These are phyloP conservation scores for Cecropterus lyciades DNA, from an alignment of 1,140 invertebrate genomes.

Conservation along the genomic window DNA sequence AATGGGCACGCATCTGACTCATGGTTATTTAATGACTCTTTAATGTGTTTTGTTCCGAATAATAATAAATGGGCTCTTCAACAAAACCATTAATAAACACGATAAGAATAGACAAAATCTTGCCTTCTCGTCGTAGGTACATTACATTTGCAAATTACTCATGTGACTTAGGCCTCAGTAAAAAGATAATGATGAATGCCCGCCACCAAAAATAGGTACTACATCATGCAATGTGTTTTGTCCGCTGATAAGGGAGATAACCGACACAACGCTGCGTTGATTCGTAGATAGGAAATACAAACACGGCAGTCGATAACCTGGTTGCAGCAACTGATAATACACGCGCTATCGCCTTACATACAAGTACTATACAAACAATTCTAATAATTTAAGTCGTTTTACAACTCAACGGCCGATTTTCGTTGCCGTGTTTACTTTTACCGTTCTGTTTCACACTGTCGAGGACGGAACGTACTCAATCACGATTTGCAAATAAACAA, in stretches of 20 bases:
- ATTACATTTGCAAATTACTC: conserved; percentile 9
- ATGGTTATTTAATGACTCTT: conserved; percentile 46
- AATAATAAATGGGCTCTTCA: conserved; percentile 38
- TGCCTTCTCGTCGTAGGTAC: conserved; percentile 2
- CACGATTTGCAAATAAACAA: conserved; percentile 31
- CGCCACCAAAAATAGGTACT: conserved; percentile 57
- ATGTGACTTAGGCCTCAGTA: conserved; percentile 33
- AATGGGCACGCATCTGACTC: conserved; percentile 41
- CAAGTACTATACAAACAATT: conserved; percentile 56
- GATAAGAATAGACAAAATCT: conserved; percentile 21
- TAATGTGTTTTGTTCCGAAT: conserved; percentile 52
- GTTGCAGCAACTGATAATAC: conserved; percentile 68
- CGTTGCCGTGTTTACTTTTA: conserved; percentile 19
- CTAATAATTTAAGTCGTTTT: conserved; percentile 44
- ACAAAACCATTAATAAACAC: conserved; percentile 13
- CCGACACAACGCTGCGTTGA: conserved; percentile 58
- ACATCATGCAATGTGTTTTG: conserved; percentile 61
- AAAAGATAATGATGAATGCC: conserved; percentile 21
- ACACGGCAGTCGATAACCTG: conserved; percentile 78
- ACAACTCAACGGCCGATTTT: conserved; percentile 13
- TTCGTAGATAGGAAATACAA: conserved; percentile 72
- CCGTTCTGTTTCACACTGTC: conserved; percentile 26
- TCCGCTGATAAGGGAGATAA: conserved; percentile 65
- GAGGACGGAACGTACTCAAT: conserved; percentile 9
- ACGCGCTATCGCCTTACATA: conserved; percentile 50